Conservation (phyloP, 2,113 vertebrate species). For the Polypterus senegalus region DNA sequence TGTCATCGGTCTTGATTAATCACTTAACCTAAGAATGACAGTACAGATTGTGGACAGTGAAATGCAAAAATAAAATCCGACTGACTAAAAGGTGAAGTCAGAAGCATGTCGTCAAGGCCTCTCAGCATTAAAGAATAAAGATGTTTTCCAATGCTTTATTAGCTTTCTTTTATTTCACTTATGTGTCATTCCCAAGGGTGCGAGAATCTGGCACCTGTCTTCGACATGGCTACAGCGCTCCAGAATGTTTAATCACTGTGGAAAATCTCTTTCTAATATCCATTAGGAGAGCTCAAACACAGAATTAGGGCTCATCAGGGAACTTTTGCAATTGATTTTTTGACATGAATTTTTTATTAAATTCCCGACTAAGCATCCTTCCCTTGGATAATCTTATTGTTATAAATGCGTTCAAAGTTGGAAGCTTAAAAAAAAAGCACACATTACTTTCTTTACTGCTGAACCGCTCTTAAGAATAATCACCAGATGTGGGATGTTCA, state of each 20-base stretch:
- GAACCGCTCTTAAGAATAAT: too few species aligned
- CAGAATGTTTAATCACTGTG: not conserved
- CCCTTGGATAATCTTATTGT: not conserved
- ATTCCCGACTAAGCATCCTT: not conserved
- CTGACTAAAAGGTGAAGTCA: too few species aligned
- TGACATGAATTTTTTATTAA: not conserved
- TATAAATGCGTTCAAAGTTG: not conserved
- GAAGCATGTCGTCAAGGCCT: too few species aligned
- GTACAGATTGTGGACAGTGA: too few species aligned
- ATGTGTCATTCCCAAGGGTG: too few species aligned
- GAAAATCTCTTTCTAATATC: constrained; percentile 7
- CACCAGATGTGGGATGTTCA: too few species aligned
- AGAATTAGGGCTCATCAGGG: not conserved
- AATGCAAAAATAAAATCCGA: too few species aligned
- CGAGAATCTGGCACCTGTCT: not conserved
- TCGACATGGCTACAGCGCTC: not conserved
- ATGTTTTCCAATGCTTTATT: too few species aligned
- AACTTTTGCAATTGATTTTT: not conserved
- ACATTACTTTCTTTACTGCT: not conserved
- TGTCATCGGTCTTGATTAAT: too few species aligned
- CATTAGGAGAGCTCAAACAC: constrained; percentile 1
- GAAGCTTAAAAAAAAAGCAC: not conserved
- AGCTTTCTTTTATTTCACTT: too few species aligned
- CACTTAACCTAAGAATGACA: too few species aligned
- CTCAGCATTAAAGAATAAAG: too few species aligned